Base-by-base conservation (phyloP, 2,113 vertebrate species). In the Tachycineta bicolor region DNA sequence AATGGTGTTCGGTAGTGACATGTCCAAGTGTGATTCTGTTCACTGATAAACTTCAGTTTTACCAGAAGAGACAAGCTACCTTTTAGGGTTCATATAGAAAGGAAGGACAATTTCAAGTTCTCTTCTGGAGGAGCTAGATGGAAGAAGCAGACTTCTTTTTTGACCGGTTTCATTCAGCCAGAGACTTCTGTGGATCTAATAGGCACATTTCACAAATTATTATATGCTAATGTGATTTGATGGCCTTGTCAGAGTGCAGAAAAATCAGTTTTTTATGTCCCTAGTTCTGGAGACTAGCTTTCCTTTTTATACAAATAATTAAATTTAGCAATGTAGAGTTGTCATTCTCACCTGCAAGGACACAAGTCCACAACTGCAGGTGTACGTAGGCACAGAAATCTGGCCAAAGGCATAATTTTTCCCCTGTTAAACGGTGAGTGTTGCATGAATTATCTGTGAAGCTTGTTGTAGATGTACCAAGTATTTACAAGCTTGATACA, bases 31-130 rank as follows among this genome's bases (percentile, higher is more conserved):
- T 79, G 21, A 64, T 23, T 55, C 10, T 73, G 15, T 9, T 43
- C 65, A 23, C 28, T 41, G 63, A 34, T 33, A 44, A 64, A 63
- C 31, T 10, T 59, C 47, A 5, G 10, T 34, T 83, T 47, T 75
- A 39, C 28, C 7, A 71, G 44, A 60, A 43, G 9, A 59, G 14
- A 15, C 5, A 29, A 88, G 11, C 4, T 44, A 11, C 34, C 12
- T 73, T 58, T 83, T 20, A 8, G 21, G 23, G 11, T 70, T 14
- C 11, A 25, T 22, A 4, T 12, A 16, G 21, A 83, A 46, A 44
- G 13, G 23, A 77, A 84, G 22, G 18, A 28, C 0, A 4, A 17
- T 68, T 81, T 73, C 0, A 0, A 68, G 26, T 22, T 13, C 4
- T 56, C 15, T 63, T 89, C 49, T 58, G 55, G 20, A 87, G 62